Evolutionary conservation across 2,888 invertebrate species (phyloP), one percentile per base, ranked within the genome.

Genomic region (Acrobeloides nanus): DNA sequence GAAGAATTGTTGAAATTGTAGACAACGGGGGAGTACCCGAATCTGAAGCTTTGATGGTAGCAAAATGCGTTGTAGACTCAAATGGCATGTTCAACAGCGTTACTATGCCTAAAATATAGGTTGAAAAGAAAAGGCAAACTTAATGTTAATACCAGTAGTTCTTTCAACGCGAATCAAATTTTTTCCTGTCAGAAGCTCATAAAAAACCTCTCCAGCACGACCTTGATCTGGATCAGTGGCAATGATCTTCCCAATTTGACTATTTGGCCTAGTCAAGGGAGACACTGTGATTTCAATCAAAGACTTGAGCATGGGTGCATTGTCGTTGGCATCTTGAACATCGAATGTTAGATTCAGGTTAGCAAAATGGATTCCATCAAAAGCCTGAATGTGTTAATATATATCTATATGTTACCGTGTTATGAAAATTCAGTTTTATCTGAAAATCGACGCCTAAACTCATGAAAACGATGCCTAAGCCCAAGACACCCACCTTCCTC

Each of bases 151-250:
- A 27, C 49, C 49, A 23, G 23, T 51, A 18, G 35, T 38, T 12
- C 26, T 23, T 21, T 48, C 39, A 25, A 48, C 27, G 23, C 51
- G 37, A 10, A 52, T 17, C 17, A 39, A 35, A 7, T 23, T 35
- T 10, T 40, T 21, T 20, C 46, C 55, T 38, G 54, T 84, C 38
- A 86, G 76, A 59, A 93, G 84, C 33, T 85, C 84, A 76, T 89
- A 93, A 12, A 83, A 84, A 50, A 93, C 82, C 26, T 86, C 82
- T 40, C 89, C 85, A 76, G 92, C 92, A 53, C 84, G 81, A 1
- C 89, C 89, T 62, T 84, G 82, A 75, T 95, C 93, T 59, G 83
- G 82, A 76, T 93, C 93, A 51, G 86, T 81, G 2, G 80, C 80
- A 72, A 42, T 33, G 7, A 69, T 49, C 20, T 33, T 26, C n/a